Evolutionary conservation across 2,888 invertebrate genomes (phyloP), one percentile per base, ranked within the genome.

Genomic region (Clostera curtula): DNA sequence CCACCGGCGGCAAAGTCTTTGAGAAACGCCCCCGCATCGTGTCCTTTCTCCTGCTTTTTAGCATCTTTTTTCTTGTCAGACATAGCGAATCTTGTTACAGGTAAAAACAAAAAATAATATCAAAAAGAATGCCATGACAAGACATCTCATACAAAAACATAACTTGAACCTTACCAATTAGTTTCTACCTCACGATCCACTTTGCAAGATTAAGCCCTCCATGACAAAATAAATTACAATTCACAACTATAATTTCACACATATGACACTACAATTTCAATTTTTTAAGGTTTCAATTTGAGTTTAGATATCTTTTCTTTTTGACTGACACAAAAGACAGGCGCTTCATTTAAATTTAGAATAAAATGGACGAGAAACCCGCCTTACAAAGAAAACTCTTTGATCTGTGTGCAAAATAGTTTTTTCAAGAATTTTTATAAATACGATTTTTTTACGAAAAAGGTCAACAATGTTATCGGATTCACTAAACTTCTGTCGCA

Each of bases 1-100:
- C 97, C 97, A 51, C 97, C 97, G 42, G 95, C 95, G 34, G 93
- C 66, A 67, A 96, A 96, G 85, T 96, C 97, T 85, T 96, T 95
- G 51, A 90, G 64, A 72, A 96, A 96, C 43, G 90, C 91, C 85
- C 90, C 90, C 2, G 47, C 1, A 0, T 43, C 52, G 15, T 31
- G 31, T 18, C 30, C 41, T 46, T 28, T 46, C 31, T 37, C 50
- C 26, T 45, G 40, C 23, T 42, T 27, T 14, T 43, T 40, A 4
- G 1, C 10, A 12, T 11, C 30, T 13, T 29, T 21, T 5, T 29
- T 17, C 24, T 31, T 31, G 5, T 27, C 31, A 12, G 9, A 23
- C 31, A 31, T 31, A 2, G 5, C 12, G 22, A 11, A 20, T 4
- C 4, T n/a, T n/a, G n/a, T n/a, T n/a, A 20, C 12, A 12, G 4